Percentiles rank a stretch among this genome's conserved stretches.
Conservation (phyloP, 2,888 invertebrate species). For the Formica aserva region DNA sequence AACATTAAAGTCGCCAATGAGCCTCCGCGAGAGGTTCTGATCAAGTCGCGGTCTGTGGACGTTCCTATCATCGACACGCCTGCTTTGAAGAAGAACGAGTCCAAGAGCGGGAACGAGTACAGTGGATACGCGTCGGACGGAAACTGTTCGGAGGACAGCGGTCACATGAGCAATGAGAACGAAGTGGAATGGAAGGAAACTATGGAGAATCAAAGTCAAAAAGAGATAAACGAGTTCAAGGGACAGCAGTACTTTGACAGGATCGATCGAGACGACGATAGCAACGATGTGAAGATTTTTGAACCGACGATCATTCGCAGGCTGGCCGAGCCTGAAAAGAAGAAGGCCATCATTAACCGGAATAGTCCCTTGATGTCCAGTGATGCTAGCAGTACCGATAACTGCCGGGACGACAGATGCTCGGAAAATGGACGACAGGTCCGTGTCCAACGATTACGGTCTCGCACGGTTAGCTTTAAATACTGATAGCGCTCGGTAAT, state of each 20-base stretch:
- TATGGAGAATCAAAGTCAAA: conserved; percentile 73
- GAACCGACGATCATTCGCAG: conserved; percentile 75
- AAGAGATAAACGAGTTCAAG: conserved; percentile 72
- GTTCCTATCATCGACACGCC: conserved; percentile 62
- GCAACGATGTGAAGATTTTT: conserved; percentile 75
- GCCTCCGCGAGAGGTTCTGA: conserved; percentile 74
- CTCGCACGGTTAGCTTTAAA: conserved; percentile 2
- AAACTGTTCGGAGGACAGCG: conserved; percentile 91
- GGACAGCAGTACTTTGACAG: conserved; percentile 77
- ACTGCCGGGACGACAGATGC: conserved; percentile 69
- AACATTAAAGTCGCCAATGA: conserved; percentile 77
- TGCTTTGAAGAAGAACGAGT: conserved; percentile 74
- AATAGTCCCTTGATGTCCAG: conserved; percentile 74
- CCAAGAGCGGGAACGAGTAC: conserved; percentile 63
- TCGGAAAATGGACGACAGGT: conserved; percentile 67
- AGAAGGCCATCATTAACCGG: conserved; percentile 58
- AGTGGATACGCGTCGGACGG: conserved; percentile 88
- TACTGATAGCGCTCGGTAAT: conserved; percentile 25
- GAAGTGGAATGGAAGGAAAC: conserved; percentile 85
- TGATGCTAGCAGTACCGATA: conserved; percentile 78
- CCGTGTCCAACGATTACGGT: conserved; percentile 23
- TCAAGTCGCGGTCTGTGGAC: conserved; percentile 68
- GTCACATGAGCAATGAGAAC: conserved; percentile 92
- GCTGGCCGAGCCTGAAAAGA: conserved; percentile 70
- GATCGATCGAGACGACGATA: conserved; percentile 72